Percentiles rank a stretch among this genome's conserved stretches.
These are phyloP conservation scores for Agrypnia vestita DNA, from an alignment of 1,140 invertebrate species.

Conservation along the genomic window DNA sequence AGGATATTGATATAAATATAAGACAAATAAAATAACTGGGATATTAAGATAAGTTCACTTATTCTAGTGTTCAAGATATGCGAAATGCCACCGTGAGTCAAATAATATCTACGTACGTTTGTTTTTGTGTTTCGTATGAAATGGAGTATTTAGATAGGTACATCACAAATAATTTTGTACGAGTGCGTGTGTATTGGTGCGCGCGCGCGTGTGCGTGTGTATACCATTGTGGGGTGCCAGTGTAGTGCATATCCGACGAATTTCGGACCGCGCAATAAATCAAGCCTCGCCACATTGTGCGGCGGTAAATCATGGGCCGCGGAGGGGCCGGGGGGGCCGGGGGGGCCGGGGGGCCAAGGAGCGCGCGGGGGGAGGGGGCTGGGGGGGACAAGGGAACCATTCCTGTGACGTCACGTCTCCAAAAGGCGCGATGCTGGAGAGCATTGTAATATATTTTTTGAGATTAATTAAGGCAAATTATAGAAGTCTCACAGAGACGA, in stretches of 20 bases:
- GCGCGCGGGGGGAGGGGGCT: constrained; percentile 16
- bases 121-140: too few relatives aligned
- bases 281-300: constrained; percentile 61
- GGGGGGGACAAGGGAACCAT: constrained; percentile 49
- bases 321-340: constrained; percentile 1
- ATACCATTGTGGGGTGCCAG: constrained; percentile 16
- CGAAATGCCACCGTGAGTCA: too few relatives aligned
- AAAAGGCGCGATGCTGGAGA: constrained; percentile 27
- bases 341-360: not conserved
- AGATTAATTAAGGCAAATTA: too few relatives aligned
- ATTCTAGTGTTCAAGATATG: too few relatives aligned
- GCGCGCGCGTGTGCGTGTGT: not conserved
- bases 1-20: too few relatives aligned
- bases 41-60: too few relatives aligned
- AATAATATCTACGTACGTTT: too few relatives aligned
- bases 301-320: constrained; percentile 58
- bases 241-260: constrained; percentile 54
- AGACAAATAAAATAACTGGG: too few relatives aligned
- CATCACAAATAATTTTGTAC: not conserved
- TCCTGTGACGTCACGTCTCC: constrained; percentile 46
- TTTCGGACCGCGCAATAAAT: constrained; percentile 60
- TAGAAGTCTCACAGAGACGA: too few relatives aligned
- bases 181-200: constrained; percentile 14
- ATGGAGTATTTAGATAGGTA: not conserved
- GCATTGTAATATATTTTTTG: too few relatives aligned